Evolutionary conservation across 2,888 invertebrate species (phyloP), one percentile per base, ranked within the genome.

Genomic region (Acanthosepion pharaonis): DNA sequence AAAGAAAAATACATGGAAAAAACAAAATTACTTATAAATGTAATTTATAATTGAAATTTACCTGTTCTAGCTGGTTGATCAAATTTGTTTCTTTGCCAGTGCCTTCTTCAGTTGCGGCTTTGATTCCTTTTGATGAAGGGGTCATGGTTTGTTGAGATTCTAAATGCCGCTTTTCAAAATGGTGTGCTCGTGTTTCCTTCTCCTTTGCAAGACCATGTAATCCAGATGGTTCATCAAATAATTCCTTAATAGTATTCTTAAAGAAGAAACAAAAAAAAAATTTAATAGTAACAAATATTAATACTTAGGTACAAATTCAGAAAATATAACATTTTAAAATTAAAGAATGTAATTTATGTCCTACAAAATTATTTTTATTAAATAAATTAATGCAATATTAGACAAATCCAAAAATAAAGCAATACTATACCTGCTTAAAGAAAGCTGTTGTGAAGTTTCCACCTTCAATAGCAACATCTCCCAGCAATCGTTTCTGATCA

Each of bases 401-500:
- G 28, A 92, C 25, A 20, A 28, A 23, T 2, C 8, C 1, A 25
- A 42, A 55, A 28, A 5, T 64, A 64, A n/a, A 23, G 23, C 25
- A n/a, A 49, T 94, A 59, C 91, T 94, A 48, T 97, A 98, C 98
- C 97, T 98, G 98, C 97, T 99, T 99, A 98, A 99, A 99, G 97
- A 98, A 99, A 0, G 99, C 99, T 28, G 99, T 99, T 55, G 99
- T 99, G 97, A 99, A 99, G 98, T 99, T 99, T 20, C 99, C 99
- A 96, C 99, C 99, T 98, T 99, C 99, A 97, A 99, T 99, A 94
- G 99, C 99, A 97, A 99, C 98, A 97, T 99, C 99, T 94, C 99
- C 99, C 55, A 99, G 98, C 97, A 99, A 98, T 95, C 99, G 98
- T 97, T 99, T 99, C 98, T 99, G 99, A 97, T 99, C 99, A 8